A percentile compares a stretch with the other conserved stretches of the same genome.
These are phyloP conservation scores for Drosophila pseudoananassae DNA, from an alignment of 1,140 invertebrate genomes.

Conservation along the genomic window DNA sequence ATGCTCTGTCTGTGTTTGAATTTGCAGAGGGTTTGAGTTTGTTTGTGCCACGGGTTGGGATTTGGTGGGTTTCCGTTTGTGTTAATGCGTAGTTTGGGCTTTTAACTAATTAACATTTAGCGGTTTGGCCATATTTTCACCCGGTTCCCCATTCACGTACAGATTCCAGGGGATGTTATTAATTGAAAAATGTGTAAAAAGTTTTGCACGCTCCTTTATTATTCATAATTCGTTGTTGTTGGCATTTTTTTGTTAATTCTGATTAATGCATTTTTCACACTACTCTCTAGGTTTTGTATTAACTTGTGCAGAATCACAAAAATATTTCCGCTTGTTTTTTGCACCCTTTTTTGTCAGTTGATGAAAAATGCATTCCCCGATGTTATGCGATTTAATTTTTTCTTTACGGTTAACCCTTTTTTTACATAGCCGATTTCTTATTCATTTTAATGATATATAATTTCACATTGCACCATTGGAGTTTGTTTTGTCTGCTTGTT, in stretches of 20 bases:
- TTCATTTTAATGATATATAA: conserved; percentile 78
- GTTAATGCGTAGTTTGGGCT: conserved; percentile 71
- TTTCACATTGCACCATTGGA: conserved; percentile 60
- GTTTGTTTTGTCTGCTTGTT: conserved; percentile 55
- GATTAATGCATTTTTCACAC: conserved; percentile 81
- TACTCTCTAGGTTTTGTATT: conserved; percentile 64
- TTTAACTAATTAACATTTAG: conserved; percentile 84
- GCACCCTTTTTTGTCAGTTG: conserved; percentile 55
- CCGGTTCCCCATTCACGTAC: conserved; percentile 14
- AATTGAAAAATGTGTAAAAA: conserved; percentile 80
- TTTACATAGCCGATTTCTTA: conserved; percentile 53
- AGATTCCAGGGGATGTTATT: conserved; percentile 57
- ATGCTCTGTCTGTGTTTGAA: conserved; percentile 35
- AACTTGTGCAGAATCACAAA: conserved; percentile 73
- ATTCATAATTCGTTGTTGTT: conserved; percentile 64
- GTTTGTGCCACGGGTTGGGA: conserved; percentile 13
- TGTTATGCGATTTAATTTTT: conserved; percentile 65
- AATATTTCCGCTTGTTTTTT: conserved; percentile 61
- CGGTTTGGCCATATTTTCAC: conserved; percentile 64
- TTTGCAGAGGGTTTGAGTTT: conserved; percentile 28
- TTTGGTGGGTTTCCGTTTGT: conserved; percentile 23
- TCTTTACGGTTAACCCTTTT: conserved; percentile 33
- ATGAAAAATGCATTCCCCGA: conserved; percentile 70
- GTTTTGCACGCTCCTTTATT: conserved; percentile 61
- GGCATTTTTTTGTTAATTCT: conserved; percentile 46